Base-by-base conservation (phyloP, 1,140 invertebrate species). In the Drosophila persimilis region DNA sequence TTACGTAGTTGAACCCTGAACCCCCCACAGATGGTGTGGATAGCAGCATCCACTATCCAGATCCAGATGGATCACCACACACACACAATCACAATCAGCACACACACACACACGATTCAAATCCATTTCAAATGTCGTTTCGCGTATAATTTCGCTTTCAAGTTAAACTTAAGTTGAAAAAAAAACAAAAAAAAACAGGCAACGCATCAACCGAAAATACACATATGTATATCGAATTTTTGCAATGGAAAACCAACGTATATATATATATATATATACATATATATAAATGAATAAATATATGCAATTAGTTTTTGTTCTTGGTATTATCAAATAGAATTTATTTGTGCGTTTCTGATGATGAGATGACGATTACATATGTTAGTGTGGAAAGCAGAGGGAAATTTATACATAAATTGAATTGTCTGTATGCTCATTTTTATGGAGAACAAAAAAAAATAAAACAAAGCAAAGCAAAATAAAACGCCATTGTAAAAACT, bases 401-500 rank as follows among this genome's bases (percentile, higher is more conserved):
- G 9, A 64, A 58, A 67, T 55, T 29, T 57, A 78, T 26, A 26
- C 24, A 26, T 26, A 26, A 26, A 26, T 26, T 26, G 24, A 26
- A 26, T 54, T 76, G 57, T 79, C 66, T 76, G 55, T 76, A 61
- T 59, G 76, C 76, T 80, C 67, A 85, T 81, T 86, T 71, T 88
- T 62, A 77, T 75, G 51, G 17, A 66, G 29, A 61, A 62, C n/a
- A 13, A 35, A 45, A 39, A 5, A 29, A 58, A 65, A 46, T 24
- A 43, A 51, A 79, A 64, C 44, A 50, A 62, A 70, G 51, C 24
- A 46, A 75, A 74, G 31, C 52, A 50, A 80, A 69, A 78, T 80
- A 67, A 90, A 88, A 75, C 88, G 88, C 88, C 88, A 90, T 90
- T 90, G 88, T 90, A 90, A 90, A 90, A 90, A 90, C 73, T 90